Evolutionary conservation across 1,140 invertebrate species (phyloP).

Genomic region (Sinella curviseta): DNA sequence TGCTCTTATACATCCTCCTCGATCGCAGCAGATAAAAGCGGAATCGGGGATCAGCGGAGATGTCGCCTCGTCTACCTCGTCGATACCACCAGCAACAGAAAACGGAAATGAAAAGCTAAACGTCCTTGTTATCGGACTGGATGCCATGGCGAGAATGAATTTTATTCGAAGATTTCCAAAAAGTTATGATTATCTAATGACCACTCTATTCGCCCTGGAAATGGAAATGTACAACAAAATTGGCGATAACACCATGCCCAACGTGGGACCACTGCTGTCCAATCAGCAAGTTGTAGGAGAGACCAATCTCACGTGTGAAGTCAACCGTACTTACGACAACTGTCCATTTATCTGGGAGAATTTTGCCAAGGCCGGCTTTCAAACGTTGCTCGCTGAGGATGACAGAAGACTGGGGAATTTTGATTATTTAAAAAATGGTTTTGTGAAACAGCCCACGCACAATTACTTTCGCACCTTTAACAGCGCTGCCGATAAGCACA

Average conservation of each 20-base stretch:
- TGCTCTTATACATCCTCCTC: neutral
- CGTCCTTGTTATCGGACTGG: constrained; percentile 80
- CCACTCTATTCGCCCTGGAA: constrained; percentile 65
- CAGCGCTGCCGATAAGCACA: constrained; percentile 36
- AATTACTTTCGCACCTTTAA: constrained; percentile 57
- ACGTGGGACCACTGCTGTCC: neutral
- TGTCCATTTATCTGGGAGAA: constrained; percentile 60
- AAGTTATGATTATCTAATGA: constrained; percentile 64
- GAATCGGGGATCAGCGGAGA: neutral
- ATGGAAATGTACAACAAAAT: constrained; percentile 67
- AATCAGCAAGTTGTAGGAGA: neutral
- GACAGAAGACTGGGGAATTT: constrained; percentile 57
- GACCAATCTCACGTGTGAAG: neutral
- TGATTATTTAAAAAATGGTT: constrained; percentile 58
- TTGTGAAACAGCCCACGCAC: constrained; percentile 56
- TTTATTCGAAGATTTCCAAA: constrained; percentile 77
- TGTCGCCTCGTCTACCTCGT: neutral
- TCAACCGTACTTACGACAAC: constrained; percentile 51
- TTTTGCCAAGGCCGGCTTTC: constrained; percentile 55
- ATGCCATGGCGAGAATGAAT: constrained; percentile 81
- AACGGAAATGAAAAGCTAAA: constrained; percentile 55
- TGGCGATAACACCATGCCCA: constrained; percentile 34
- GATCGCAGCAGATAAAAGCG: neutral
- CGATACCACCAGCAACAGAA: neutral
- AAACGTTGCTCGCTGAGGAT: constrained; percentile 59